phyloP scores from a whole-genome alignment of 2,888 invertebrate genomes.

The Euzophera pinguis region DNA sequence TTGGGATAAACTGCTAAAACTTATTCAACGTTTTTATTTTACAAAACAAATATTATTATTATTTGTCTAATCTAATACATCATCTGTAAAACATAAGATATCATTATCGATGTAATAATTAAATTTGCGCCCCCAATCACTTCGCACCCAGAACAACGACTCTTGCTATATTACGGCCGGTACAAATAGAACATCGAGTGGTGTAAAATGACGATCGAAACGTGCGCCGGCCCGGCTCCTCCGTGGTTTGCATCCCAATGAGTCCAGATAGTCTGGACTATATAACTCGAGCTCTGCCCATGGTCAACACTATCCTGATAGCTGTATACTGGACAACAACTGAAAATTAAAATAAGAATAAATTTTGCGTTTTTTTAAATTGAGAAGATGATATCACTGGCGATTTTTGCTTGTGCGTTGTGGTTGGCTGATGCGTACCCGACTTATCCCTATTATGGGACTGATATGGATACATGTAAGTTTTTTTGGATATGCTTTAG shows the following conservation, averaged over 20 bases:
- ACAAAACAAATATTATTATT: no score
- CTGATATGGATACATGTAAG: constrained; percentile 64
- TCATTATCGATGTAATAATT: no score
- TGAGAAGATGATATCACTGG: constrained; percentile 49
- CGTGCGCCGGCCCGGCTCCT: constrained; percentile 43
- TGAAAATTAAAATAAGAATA: no score
- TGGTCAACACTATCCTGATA: constrained; percentile 47
- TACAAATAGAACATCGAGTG: constrained; percentile 30
- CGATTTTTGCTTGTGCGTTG: constrained; percentile 47
- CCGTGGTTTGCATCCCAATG: constrained; percentile 67
- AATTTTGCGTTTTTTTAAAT: no score
- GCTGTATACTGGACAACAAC: constrained; percentile 47
- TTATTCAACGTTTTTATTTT: no score
- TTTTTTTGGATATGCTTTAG: constrained; percentile 21
- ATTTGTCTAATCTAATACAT: no score
- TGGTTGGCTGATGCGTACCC: constrained; percentile 56
- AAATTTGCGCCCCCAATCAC: no score
- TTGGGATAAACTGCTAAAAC: no score
- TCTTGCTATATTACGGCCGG: no score
- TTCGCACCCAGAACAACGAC: no score
- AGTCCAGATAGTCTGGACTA: constrained; percentile 57
- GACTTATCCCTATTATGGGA: constrained; percentile 59
- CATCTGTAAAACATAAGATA: no score
- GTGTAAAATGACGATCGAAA: constrained; percentile 50
- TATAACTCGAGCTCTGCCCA: constrained; percentile 52